These are phyloP conservation scores for Misgurnus anguillicaudatus DNA, from an alignment of 2,113 vertebrate genomes.

Conservation along the genomic window DNA sequence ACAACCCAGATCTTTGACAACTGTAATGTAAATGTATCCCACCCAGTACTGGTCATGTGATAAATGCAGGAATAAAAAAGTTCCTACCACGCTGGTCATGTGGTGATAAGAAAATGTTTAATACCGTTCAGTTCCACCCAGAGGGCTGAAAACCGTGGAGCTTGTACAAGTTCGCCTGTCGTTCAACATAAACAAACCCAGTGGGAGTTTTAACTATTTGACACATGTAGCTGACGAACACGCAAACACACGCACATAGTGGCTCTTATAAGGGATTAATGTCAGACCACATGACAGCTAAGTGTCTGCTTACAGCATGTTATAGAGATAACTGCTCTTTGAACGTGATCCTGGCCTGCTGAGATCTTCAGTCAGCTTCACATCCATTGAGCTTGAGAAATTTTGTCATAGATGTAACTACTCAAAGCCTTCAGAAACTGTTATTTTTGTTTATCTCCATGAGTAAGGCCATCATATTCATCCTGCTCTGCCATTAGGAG, in stretches of 20 bases:
- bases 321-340: conserved; percentile 39
- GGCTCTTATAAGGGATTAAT: conserved; percentile 32
- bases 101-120: no score
- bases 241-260: background rate
- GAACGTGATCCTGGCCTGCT: conserved; percentile 21
- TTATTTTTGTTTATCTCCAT: conserved; percentile 1
- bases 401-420: background rate
- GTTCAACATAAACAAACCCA: conserved; percentile 7
- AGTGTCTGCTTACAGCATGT: conserved; percentile 31
- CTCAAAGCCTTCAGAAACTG: background rate
- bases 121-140: no score
- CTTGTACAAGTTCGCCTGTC: background rate
- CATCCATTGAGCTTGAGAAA: conserved; percentile 15
- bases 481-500: background rate
- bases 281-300: conserved; percentile 34
- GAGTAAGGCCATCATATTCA: background rate
- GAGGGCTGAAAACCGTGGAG: background rate
- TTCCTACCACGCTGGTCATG: no score
- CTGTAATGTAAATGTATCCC: no score
- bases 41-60: no score
- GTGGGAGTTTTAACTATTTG: conserved; percentile 23
- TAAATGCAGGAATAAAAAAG: no score
- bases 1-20: no score
- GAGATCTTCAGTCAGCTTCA: background rate
- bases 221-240: conserved; percentile 9